These are phyloP conservation scores for Ectemnius cavifrons DNA, from an alignment of 2,888 invertebrate genomes.

Conservation along the genomic window DNA sequence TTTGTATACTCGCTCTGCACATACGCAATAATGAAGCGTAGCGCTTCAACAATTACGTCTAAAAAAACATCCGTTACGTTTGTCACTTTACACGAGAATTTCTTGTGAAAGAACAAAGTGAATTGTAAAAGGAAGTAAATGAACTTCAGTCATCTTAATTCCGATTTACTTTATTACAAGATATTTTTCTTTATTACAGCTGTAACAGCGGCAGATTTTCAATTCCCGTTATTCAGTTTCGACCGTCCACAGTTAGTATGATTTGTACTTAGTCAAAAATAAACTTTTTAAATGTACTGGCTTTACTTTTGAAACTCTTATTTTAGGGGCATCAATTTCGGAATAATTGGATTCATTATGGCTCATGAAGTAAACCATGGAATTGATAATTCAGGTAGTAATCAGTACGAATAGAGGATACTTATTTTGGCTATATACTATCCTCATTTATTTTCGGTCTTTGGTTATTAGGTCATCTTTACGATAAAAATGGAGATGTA, in stretches of 20 bases:
- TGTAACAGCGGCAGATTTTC: constrained; percentile 48
- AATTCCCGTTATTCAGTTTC: constrained; percentile 41
- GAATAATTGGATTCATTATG: constrained; percentile 47
- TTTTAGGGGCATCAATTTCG: constrained; percentile 49
- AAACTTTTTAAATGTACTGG: no score
- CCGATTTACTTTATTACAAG: background rate
- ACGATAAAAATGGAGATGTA: constrained; percentile 28
- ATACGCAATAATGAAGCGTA: no score
- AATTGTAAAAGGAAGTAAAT: no score
- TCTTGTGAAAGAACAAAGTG: no score
- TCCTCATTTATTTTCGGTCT: background rate
- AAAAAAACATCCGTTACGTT: no score
- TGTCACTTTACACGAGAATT: no score
- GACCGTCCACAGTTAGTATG: constrained; percentile 45
- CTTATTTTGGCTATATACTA: constrained; percentile 1
- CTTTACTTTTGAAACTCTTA: background rate
- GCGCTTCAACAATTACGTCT: no score
- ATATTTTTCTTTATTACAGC: constrained; percentile 23
- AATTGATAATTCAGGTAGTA: constrained; percentile 44
- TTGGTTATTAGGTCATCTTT: constrained; percentile 36
- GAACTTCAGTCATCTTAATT: no score
- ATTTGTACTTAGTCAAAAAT: background rate
- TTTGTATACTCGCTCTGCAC: no score
- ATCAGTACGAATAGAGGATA: background rate
- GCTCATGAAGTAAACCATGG: constrained; percentile 56